phyloP scores from a whole-genome alignment of 2,888 invertebrate genomes.

The Acanthoscelides obtectus region DNA sequence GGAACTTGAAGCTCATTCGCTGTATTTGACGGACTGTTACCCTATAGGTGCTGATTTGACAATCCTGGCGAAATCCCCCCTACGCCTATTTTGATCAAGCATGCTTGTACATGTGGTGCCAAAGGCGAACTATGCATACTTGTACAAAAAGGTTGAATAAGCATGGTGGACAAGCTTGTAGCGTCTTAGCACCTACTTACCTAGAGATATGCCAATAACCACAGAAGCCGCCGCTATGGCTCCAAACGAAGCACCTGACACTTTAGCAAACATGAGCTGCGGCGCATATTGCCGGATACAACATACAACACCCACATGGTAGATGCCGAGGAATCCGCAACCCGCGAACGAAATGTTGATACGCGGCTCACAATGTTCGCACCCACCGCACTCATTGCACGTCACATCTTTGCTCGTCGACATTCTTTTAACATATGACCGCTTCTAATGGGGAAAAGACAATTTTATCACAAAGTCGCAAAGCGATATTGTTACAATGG shows the following conservation, averaged over 20 bases:
- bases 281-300: constrained; percentile 96
- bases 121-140: no score
- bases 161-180: no score
- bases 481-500: not conserved
- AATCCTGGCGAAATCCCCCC: no score
- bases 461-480: not conserved
- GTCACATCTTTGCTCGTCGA: not conserved
- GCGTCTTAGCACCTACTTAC: no score
- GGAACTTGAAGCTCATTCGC: no score
- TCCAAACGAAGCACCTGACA: constrained; percentile 94
- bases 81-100: no score
- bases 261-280: constrained; percentile 79
- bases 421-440: not conserved
- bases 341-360: constrained; percentile 98
- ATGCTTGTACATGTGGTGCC: no score
- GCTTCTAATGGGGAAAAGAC: not conserved
- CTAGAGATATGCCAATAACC: constrained; percentile 79
- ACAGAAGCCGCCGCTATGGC: constrained; percentile 85
- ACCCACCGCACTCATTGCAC: not conserved
- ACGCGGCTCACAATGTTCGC: not conserved
- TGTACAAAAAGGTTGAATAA: no score
- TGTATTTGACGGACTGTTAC: no score
- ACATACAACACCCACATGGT: constrained; percentile 96
- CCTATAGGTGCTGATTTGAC: no score
- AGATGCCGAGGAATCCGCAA: constrained; percentile 98